phyloP scores from a whole-genome alignment of 2,113 vertebrate genomes.

The Orientallactaga bullata region DNA sequence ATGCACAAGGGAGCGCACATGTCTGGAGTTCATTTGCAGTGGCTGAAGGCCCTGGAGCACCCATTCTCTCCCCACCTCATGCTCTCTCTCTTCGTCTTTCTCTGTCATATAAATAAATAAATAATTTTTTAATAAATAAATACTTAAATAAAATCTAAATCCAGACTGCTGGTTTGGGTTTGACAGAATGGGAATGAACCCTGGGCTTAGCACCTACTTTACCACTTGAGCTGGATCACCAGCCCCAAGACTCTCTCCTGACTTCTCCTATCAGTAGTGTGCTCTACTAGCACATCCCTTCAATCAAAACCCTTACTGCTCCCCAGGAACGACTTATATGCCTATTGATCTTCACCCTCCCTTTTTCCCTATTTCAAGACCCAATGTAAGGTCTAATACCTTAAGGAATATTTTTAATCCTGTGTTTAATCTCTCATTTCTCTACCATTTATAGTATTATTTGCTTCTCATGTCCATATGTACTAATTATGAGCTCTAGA shows the following conservation, averaged over 20 bases:
- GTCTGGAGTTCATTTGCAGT: too few species aligned
- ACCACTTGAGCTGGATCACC: not conserved
- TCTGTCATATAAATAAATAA: not conserved
- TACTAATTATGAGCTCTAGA: not conserved
- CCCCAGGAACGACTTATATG: not conserved
- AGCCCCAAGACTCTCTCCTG: not conserved
- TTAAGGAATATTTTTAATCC: constrained; percentile 5
- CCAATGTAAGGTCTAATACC: not conserved
- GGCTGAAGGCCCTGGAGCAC: too few species aligned
- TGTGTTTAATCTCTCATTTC: not conserved
- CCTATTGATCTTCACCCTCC: not conserved
- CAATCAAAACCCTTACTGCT: not conserved
- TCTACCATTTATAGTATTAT: not conserved
- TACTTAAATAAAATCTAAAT: not conserved
- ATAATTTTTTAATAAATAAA: not conserved
- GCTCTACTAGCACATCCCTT: not conserved
- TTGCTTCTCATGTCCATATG: not conserved
- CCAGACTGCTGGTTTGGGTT: not conserved
- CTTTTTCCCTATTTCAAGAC: constrained; percentile 31
- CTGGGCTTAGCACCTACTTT: not conserved
- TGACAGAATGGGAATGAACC: not conserved
- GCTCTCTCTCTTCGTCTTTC: too few species aligned
- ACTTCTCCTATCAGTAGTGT: not conserved
- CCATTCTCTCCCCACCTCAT: too few species aligned
- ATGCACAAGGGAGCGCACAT: too few species aligned